Conservation (phyloP, 2,113 vertebrate genomes). For the Actinemys pallida region DNA sequence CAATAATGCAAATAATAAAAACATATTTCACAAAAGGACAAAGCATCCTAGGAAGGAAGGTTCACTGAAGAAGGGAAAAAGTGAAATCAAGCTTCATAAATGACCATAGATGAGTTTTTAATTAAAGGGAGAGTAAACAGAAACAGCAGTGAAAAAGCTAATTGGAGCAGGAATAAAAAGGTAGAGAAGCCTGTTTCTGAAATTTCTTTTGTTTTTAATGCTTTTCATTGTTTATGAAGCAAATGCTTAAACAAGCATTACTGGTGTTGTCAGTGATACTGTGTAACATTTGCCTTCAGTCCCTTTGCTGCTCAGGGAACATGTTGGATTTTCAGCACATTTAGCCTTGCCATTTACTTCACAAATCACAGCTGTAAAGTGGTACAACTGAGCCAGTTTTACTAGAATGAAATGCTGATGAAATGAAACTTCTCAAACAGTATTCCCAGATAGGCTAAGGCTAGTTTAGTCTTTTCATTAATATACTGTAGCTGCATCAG, state of each 20-base stretch:
- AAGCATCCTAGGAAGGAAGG: not conserved
- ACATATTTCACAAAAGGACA: not conserved
- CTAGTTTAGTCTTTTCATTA: conserved; percentile 47
- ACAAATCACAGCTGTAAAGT: conserved; percentile 73
- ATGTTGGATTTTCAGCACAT: conserved; percentile 68
- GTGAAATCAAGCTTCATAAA: not conserved
- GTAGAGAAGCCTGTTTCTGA: not conserved
- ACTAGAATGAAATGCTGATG: conserved; percentile 61
- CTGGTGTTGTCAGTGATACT: conserved; percentile 69
- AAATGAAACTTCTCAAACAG: conserved; percentile 50
- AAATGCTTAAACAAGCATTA: conserved; percentile 73
- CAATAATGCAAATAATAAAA: not conserved
- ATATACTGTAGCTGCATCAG: conserved; percentile 37
- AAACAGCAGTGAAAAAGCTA: conserved; percentile 33
- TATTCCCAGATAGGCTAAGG: conserved; percentile 53
- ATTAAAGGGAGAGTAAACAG: conserved; percentile 32
- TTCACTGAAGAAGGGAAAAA: not conserved
- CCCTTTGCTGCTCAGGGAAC: conserved; percentile 77
- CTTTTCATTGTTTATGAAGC: conserved; percentile 67
- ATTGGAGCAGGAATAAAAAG: conserved; percentile 31
- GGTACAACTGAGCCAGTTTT: conserved; percentile 64
- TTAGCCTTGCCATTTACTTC: conserved; percentile 77
- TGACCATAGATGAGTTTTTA: not conserved
- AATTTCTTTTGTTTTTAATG: conserved; percentile 61
- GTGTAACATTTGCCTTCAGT: conserved; percentile 79